Evolutionary conservation across 2,888 invertebrate genomes (phyloP).

Genomic region (Andrena hattorfiana): DNA sequence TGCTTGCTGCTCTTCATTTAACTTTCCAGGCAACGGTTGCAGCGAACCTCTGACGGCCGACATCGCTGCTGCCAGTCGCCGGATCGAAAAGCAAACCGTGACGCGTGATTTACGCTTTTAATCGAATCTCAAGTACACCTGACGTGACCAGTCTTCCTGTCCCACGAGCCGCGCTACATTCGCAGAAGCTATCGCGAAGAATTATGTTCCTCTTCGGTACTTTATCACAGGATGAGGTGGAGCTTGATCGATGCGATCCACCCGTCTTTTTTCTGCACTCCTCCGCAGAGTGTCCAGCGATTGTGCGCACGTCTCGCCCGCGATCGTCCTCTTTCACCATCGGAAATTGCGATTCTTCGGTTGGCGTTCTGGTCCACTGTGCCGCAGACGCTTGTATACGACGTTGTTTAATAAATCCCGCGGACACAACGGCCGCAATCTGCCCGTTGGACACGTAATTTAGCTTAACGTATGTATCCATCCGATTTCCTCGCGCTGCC

Average conservation of each 20-base stretch:
- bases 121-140: conserved; percentile 53
- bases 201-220: conserved; percentile 46
- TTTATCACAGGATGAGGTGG: conserved; percentile 41
- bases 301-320: conserved; percentile 28
- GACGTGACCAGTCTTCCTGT: conserved; percentile 32
- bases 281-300: conserved; percentile 30
- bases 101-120: conserved; percentile 46
- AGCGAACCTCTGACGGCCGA: neutral
- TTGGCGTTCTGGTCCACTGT: conserved; percentile 8
- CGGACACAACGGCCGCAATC: conserved; percentile 68
- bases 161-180: conserved; percentile 6
- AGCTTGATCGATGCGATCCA: conserved; percentile 46
- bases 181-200: conserved; percentile 45
- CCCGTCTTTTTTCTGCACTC: conserved; percentile 42
- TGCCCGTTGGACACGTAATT: conserved; percentile 71
- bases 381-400: conserved; percentile 51
- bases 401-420: conserved; percentile 73
- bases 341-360: conserved; percentile 63
- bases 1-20: neutral
- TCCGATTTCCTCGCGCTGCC: conserved; percentile 67
- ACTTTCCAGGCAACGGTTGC: neutral
- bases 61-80: neutral
- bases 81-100: neutral
- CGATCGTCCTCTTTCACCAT: conserved; percentile 51
- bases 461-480: conserved; percentile 72